phyloP scores from a whole-genome alignment of 2,888 invertebrate genomes.

The Erebia epiphron region DNA sequence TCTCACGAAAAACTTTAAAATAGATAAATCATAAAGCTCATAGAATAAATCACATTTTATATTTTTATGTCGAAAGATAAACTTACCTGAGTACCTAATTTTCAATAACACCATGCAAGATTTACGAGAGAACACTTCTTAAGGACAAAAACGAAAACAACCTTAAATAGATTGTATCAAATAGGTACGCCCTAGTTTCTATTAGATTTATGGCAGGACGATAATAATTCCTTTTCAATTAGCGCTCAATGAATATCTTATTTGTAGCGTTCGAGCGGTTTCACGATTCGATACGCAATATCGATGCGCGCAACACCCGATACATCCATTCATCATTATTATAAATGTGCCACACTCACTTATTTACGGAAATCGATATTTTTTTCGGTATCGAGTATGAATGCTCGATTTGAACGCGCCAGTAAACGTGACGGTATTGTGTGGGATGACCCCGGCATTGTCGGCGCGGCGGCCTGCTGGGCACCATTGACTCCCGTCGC shows the following conservation, averaged over 20 bases:
- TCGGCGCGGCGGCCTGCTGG: constrained; percentile 60
- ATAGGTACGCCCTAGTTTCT: constrained; percentile 66
- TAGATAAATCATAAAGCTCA: neutral
- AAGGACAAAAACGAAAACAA: constrained; percentile 37
- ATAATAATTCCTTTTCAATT: constrained; percentile 79
- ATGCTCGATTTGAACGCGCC: constrained; percentile 75
- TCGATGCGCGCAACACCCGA: constrained; percentile 70
- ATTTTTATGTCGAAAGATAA: neutral
- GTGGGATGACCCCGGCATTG: constrained; percentile 73
- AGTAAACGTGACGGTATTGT: constrained; percentile 78
- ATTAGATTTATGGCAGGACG: constrained; percentile 73
- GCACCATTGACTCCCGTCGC: constrained; percentile 57
- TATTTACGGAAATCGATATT: constrained; percentile 84
- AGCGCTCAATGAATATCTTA: constrained; percentile 69
- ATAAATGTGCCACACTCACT: constrained; percentile 82
- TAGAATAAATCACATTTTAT: constrained; percentile 4
- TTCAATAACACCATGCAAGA: constrained; percentile 46
- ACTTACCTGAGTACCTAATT: neutral
- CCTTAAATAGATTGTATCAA: constrained; percentile 38
- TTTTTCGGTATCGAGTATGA: constrained; percentile 79
- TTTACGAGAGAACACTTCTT: constrained; percentile 57
- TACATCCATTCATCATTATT: constrained; percentile 81
- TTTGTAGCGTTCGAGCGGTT: constrained; percentile 64
- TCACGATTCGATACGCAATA: constrained; percentile 76
- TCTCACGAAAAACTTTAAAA: neutral